Base-by-base conservation (phyloP, 2,113 vertebrate genomes). In the Panurus biarmicus region DNA sequence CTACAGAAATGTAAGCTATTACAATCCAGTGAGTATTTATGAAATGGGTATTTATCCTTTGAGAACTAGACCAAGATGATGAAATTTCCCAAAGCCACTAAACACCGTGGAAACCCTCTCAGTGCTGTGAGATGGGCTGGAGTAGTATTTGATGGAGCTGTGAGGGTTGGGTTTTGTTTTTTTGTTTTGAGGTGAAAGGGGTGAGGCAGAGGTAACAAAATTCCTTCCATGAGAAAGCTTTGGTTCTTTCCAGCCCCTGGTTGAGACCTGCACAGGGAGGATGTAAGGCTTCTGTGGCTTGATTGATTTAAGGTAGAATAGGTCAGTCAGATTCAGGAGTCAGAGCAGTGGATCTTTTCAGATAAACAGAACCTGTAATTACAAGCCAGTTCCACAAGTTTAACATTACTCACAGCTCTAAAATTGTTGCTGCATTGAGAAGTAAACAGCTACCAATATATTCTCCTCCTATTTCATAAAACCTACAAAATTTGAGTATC, bases 251-350 rank as follows among this genome's bases (percentile, higher is more conserved):
- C 62, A 81, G 85, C 29, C 45, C 42, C 26, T 72, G 35, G 31
- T 1, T 42, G 50, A 61, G 75, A 67, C 47, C 23, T 38, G 31
- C 91, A 15, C 35, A 67, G 33, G 81, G 54, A 89, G 45, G 61
- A 62, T 74, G 24, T 13, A 48, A 83, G 53, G 24, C 48, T 67
- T 87, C 60, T 0, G 2, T 29, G 45, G 17, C 76, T 76, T 91
- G 93, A 91, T 86, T 87, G 91, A 91, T 89, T 91, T 77, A 67
- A 82, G 76, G 91, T 84, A 54, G 84, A 89, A 84, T 45, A 86
- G 81, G 65, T 94, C 83, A 76, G 83, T 89, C 70, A 69, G 86
- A 84, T 26, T 86, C 67, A 87, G 69, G 47, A 87, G 44, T 42
- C 33, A 11, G 69, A 81, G 74, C 23, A 20, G 58, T 78, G 71